A percentile compares a stretch with the other conserved stretches of the same genome.
These are phyloP conservation scores for Pemphigus obesinymphae DNA, from an alignment of 1,140 invertebrate genomes.

Conservation along the genomic window DNA sequence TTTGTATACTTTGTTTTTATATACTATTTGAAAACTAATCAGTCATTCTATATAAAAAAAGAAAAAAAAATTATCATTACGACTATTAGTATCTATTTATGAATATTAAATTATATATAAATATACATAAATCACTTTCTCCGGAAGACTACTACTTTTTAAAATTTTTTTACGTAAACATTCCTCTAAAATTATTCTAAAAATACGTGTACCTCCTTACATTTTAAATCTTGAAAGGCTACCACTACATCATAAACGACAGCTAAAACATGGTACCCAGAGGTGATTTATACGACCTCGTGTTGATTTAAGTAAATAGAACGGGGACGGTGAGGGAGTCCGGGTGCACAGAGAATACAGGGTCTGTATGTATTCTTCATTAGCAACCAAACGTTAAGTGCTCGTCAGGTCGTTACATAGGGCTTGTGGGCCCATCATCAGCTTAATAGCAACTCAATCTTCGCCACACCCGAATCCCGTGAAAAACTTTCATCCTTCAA, in stretches of 20 bases:
- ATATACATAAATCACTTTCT: no score
- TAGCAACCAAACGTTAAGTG: conserved; percentile 21
- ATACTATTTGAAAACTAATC: no score
- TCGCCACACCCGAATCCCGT: background rate
- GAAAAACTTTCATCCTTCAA: background rate
- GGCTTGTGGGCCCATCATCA: conserved; percentile 1
- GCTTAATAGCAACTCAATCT: conserved; percentile 26
- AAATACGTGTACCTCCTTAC: no score
- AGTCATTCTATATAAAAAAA: no score
- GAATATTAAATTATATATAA: no score
- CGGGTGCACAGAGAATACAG: background rate
- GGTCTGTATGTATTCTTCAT: conserved; percentile 10
- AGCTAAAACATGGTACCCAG: background rate
- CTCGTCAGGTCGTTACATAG: conserved; percentile 23
- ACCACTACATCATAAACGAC: background rate
- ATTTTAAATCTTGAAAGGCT: no score
- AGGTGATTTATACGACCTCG: background rate
- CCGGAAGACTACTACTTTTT: no score
- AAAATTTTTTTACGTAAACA: no score
- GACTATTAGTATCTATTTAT: no score
- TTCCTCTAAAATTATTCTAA: no score
- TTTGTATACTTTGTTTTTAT: no score
- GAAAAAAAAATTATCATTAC: no score
- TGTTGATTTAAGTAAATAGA: conserved; percentile 20
- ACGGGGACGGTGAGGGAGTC: background rate